Conservation (phyloP, 2,113 vertebrate species). For the Saimiri boliviensis region DNA sequence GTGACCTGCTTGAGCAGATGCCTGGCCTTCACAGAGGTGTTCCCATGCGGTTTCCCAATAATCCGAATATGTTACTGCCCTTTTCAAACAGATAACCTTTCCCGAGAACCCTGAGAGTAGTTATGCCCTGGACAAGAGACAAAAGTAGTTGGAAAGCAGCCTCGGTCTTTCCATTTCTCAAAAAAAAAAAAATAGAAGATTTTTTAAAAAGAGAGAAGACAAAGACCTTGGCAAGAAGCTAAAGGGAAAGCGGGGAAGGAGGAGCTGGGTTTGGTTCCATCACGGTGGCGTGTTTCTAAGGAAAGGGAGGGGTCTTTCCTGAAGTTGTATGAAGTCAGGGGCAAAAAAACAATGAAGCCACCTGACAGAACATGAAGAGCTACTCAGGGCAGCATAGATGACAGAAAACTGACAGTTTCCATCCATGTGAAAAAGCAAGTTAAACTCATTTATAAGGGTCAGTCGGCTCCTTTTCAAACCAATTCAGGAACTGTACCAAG, state of each 20-base stretch:
- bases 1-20: rapidly evolving
- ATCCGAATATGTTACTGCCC: not conserved
- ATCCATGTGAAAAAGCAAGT: conserved; percentile 68
- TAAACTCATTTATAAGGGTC: conserved; percentile 75
- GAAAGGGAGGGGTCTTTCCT: not conserved
- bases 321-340: conserved; percentile 3
- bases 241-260: not conserved
- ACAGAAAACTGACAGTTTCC: conserved; percentile 68
- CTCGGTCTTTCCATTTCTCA: not conserved
- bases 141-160: not conserved
- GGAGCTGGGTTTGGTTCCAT: not conserved
- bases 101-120: not conserved
- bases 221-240: not conserved
- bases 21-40: not conserved
- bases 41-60: not conserved
- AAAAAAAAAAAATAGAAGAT: not conserved
- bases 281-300: not conserved
- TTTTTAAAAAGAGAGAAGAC: not conserved
- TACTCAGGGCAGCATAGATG: conserved; percentile 21
- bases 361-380: not conserved
- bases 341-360: not conserved
- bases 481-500: not conserved
- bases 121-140: not conserved
- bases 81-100: not conserved
- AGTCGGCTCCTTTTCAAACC: conserved; percentile 61